Conservation (phyloP, 2,797 vertebrate species). For the Artibeus lituratus region DNA sequence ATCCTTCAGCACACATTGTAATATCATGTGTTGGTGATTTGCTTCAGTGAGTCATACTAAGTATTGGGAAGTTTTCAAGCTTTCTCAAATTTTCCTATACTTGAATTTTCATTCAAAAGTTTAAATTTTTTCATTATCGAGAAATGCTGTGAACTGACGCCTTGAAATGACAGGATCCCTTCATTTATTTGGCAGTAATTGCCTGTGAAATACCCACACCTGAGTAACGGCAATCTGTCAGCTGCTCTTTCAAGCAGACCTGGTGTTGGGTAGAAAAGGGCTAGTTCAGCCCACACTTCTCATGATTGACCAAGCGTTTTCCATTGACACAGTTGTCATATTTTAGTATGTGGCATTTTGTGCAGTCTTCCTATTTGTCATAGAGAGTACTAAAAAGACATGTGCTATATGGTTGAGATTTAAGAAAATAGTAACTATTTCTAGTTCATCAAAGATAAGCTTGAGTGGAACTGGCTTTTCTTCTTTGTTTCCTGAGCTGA, state of each 20-base stretch:
- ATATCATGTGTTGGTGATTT: not conserved
- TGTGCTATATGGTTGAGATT: not conserved
- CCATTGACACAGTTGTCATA: not conserved
- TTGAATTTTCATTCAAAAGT: not conserved
- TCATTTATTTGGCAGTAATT: not conserved
- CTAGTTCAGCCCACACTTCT: not conserved
- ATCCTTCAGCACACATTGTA: not conserved
- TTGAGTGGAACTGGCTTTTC: not conserved
- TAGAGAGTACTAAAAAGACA: not conserved
- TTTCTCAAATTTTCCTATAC: not conserved
- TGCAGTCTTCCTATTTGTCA: not conserved
- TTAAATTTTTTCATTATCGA: not conserved
- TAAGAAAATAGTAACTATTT: not conserved
- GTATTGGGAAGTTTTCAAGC: not conserved
- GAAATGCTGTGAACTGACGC: not conserved
- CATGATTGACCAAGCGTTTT: fast-evolving
- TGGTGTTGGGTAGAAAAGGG: not conserved
- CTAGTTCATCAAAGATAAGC: not conserved
- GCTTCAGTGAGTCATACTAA: not conserved
- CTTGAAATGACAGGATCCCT: not conserved
- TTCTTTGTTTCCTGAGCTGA: not conserved
- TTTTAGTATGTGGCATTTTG: not conserved
- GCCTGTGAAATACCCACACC: not conserved
- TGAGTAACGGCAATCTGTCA: not conserved
- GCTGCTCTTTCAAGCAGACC: not conserved